Evolutionary conservation across 2,113 vertebrate genomes (phyloP).

Genomic region (Bothrops jararaca): DNA sequence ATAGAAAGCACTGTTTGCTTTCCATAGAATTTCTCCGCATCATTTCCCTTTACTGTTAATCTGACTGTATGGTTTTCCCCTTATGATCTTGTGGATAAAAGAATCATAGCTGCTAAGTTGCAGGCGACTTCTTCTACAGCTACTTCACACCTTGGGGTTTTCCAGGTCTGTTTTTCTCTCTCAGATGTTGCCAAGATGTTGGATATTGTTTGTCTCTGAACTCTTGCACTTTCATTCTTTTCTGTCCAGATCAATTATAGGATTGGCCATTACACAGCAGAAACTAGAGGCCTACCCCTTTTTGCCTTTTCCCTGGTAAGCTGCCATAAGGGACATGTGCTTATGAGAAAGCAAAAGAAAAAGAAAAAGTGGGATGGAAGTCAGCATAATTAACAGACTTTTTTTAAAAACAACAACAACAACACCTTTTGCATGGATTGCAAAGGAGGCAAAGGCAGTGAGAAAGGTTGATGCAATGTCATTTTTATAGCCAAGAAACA

Average conservation of each 20-base stretch:
- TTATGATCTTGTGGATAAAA: neutral
- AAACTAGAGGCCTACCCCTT: slow-evolving; percentile 18
- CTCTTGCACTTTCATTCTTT: slow-evolving; percentile 38
- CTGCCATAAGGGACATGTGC: slow-evolving; percentile 24
- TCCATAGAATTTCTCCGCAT: neutral
- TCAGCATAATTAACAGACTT: slow-evolving; percentile 24
- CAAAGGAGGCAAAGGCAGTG: neutral
- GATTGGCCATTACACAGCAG: slow-evolving; percentile 37
- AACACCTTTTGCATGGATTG: neutral
- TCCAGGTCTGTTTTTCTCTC: slow-evolving; percentile 50
- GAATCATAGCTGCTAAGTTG: slow-evolving; percentile 34
- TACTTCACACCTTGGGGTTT: slow-evolving; percentile 21
- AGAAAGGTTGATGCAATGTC: neutral
- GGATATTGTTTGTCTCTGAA: slow-evolving; percentile 21
- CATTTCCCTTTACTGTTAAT: neutral
- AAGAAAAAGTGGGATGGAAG: neutral
- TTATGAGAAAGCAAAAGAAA: slow-evolving; percentile 27
- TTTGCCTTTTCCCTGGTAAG: slow-evolving; percentile 24
- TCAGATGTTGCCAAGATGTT: slow-evolving; percentile 22
- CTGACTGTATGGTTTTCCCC: neutral
- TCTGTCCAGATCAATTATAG: slow-evolving; percentile 51
- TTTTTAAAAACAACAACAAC: neutral
- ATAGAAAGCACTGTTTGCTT: neutral
- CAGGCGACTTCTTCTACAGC: slow-evolving; percentile 15
- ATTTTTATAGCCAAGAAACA: neutral